Conservation (phyloP, 2,888 invertebrate species). For the Empis stercorea region DNA sequence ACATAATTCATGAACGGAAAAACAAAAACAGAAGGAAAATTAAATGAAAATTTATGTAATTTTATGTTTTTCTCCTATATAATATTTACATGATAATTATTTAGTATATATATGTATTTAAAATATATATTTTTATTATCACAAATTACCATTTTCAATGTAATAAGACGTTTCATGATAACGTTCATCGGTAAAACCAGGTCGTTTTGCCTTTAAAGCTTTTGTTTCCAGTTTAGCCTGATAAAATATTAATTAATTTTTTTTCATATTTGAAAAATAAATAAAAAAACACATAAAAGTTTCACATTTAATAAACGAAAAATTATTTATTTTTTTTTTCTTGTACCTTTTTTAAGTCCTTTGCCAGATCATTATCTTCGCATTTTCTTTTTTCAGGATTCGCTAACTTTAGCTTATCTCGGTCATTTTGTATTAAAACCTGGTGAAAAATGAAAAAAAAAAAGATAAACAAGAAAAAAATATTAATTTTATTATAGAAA, state of each 20-base stretch:
- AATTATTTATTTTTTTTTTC: not conserved
- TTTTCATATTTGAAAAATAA: too few species aligned
- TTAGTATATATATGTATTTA: too few species aligned
- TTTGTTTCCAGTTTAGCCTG: constrained; percentile 73
- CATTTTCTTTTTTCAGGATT: constrained; percentile 71
- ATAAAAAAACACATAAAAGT: not conserved
- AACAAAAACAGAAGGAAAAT: too few species aligned
- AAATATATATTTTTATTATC: not conserved
- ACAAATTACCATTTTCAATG: constrained; percentile 78
- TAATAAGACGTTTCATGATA: constrained; percentile 93
- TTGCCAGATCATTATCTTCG: constrained; percentile 66
- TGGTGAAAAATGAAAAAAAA: too few species aligned
- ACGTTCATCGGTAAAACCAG: constrained; percentile 82
- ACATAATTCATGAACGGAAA: too few species aligned
- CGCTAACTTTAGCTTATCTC: constrained; percentile 51
- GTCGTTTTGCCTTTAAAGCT: constrained; percentile 79
- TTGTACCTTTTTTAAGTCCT: constrained; percentile 73
- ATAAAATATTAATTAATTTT: constrained; percentile 5
- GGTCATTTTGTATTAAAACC: constrained; percentile 38
- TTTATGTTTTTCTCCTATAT: too few species aligned
- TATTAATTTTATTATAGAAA: too few species aligned
- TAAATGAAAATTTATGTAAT: too few species aligned
- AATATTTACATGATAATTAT: too few species aligned
- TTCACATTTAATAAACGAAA: not conserved
- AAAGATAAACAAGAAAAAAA: too few species aligned